Evolutionary conservation across 2,113 vertebrate genomes (phyloP).

Genomic region (Poeciliopsis turrubarensis): DNA sequence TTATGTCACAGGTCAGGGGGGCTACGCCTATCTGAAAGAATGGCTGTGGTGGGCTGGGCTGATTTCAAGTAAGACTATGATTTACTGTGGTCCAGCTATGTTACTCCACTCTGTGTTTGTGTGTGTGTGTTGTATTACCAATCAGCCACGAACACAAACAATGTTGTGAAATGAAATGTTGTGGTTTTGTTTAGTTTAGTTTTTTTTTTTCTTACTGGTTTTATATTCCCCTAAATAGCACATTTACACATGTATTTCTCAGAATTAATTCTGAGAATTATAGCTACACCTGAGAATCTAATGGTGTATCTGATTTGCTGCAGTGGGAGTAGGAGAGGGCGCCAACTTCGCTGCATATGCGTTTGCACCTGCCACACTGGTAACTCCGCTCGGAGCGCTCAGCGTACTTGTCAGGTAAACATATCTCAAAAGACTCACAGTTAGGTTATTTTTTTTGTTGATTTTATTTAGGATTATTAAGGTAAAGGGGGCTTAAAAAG

Average conservation of each 20-base stretch:
- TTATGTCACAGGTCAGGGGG: constrained; percentile 81
- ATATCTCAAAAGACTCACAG: too few species aligned
- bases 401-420: constrained; percentile 87
- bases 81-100: background rate
- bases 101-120: background rate
- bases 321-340: constrained; percentile 86
- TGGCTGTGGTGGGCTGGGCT: constrained; percentile 90
- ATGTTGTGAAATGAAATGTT: constrained; percentile 43
- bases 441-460: background rate
- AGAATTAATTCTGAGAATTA: constrained; percentile 10
- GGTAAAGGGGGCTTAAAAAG: background rate
- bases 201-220: constrained; percentile 31
- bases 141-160: constrained; percentile 26
- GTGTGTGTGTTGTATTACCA: background rate
- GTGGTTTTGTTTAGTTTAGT: constrained; percentile 62
- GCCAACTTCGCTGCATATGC: constrained; percentile 88
- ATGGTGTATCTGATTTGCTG: constrained; percentile 39
- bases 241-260: constrained; percentile 42
- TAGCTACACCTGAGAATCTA: background rate
- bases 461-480: background rate
- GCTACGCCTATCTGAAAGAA: constrained; percentile 86
- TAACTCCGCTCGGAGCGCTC: constrained; percentile 86
- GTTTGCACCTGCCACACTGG: constrained; percentile 87
- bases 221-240: constrained; percentile 39
- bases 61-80: constrained; percentile 84